A percentile compares a stretch with the other conserved stretches of the same genome.
phyloP scores from a whole-genome alignment of 1,140 invertebrate genomes.

The Papilio glaucus region DNA sequence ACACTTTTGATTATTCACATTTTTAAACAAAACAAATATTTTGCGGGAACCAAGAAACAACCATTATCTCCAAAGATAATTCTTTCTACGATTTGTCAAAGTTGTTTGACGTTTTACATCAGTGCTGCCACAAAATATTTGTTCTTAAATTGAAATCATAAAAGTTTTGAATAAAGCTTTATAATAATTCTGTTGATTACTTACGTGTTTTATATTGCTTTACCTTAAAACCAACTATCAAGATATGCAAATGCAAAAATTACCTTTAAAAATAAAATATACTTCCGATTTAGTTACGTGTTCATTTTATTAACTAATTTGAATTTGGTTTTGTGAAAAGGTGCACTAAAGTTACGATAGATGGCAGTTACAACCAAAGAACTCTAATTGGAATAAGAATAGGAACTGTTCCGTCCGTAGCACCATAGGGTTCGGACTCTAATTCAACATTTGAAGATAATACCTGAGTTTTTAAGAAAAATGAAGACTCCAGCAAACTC shows the following conservation, averaged over 20 bases:
- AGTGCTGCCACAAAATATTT: neutral
- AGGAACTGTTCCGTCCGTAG: no score
- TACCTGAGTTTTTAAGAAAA: no score
- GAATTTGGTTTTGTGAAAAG: neutral
- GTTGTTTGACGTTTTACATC: constrained; percentile 10
- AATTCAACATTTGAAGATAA: neutral
- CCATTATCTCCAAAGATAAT: constrained; percentile 12
- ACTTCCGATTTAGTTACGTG: no score
- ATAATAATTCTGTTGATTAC: no score
- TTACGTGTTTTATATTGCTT: no score
- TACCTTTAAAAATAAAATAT: no score
- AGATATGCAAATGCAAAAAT: no score
- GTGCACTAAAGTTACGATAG: neutral
- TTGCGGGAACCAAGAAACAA: constrained; percentile 26
- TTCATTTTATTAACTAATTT: no score
- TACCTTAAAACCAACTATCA: no score
- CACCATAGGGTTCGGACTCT: no score
- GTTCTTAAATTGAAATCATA: neutral
- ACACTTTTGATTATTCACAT: constrained; percentile 26
- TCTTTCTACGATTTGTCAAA: constrained; percentile 21
- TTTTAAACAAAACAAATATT: constrained; percentile 20
- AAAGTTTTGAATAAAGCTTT: neutral
- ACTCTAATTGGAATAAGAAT: no score
- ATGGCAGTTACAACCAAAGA: neutral
- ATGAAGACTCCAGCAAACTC: no score